Evolutionary conservation across 1,140 invertebrate genomes (phyloP).

Genomic region (Melitaea cinxia): DNA sequence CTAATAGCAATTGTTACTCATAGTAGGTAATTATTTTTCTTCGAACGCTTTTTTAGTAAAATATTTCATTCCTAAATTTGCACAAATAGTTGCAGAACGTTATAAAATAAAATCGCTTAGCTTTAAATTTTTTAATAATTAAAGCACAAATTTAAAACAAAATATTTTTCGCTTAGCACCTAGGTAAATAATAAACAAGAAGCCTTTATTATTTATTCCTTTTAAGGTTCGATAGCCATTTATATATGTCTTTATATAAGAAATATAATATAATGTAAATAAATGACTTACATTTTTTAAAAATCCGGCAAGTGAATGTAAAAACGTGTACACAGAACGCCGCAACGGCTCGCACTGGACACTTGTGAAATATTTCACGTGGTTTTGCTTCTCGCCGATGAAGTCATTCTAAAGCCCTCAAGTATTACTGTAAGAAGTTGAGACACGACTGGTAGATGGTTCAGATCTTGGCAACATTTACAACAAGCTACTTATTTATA

Average conservation of each 20-base stretch:
- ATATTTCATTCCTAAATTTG: too few species aligned
- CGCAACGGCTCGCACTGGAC: conserved; percentile 30
- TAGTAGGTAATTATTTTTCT: too few species aligned
- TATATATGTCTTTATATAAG: background rate
- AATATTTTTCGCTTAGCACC: background rate
- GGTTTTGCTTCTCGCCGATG: conserved; percentile 43
- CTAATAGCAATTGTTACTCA: too few species aligned
- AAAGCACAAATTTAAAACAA: background rate
- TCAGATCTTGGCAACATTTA: conserved; percentile 36
- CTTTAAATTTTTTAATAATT: background rate
- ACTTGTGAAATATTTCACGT: conserved; percentile 28
- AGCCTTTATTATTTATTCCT: background rate
- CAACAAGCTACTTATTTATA: too few species aligned
- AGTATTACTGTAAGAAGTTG: conserved; percentile 40
- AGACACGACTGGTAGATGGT: conserved; percentile 33
- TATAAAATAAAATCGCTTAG: conserved; percentile 3
- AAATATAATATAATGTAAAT: background rate
- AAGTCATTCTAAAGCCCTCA: conserved; percentile 28
- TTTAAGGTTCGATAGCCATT: background rate
- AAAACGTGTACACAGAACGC: conserved; percentile 31
- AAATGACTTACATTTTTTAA: conserved; percentile 30
- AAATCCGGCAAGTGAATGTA: conserved; percentile 3
- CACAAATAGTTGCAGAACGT: too few species aligned
- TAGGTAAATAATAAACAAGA: background rate
- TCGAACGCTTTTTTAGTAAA: too few species aligned